These are phyloP conservation scores for Leptopilina myrica DNA, from an alignment of 2,888 invertebrate species.

Conservation along the genomic window DNA sequence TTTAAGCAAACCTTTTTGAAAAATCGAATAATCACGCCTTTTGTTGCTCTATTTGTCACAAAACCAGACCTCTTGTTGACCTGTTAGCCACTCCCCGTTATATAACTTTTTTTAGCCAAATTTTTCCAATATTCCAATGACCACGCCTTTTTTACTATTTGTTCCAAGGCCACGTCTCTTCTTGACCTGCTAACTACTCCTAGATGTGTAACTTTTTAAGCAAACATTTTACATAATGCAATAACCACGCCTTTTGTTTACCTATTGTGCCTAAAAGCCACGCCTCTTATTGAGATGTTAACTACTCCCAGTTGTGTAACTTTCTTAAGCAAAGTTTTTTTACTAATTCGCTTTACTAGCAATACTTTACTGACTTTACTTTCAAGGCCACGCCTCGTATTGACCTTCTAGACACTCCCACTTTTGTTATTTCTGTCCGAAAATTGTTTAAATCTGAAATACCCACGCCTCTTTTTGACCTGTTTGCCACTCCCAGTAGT, in stretches of 20 bases:
- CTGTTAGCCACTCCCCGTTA: neutral
- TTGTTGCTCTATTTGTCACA: neutral
- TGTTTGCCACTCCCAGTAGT: neutral
- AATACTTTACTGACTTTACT: too few species aligned
- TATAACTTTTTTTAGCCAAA: too few species aligned
- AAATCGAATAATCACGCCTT: neutral
- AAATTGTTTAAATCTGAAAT: neutral
- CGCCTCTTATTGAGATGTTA: neutral
- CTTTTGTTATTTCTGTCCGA: neutral
- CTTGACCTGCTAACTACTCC: too few species aligned
- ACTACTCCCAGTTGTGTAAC: too few species aligned
- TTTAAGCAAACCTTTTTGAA: neutral
- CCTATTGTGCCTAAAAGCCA: neutral
- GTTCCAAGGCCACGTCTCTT: neutral
- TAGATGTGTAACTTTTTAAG: neutral
- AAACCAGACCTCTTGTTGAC: neutral
- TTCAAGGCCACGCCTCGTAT: neutral
- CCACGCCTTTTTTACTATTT: neutral
- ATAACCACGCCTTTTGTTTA: neutral
- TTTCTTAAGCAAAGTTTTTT: neutral
- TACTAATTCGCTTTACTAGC: neutral
- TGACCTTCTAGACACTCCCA: neutral
- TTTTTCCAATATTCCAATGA: neutral
- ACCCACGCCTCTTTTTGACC: neutral
- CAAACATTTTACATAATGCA: neutral